Evolutionary conservation across 1,140 invertebrate species (phyloP), one percentile per base, ranked within the genome.

Genomic region (Calephelis virginiensis): DNA sequence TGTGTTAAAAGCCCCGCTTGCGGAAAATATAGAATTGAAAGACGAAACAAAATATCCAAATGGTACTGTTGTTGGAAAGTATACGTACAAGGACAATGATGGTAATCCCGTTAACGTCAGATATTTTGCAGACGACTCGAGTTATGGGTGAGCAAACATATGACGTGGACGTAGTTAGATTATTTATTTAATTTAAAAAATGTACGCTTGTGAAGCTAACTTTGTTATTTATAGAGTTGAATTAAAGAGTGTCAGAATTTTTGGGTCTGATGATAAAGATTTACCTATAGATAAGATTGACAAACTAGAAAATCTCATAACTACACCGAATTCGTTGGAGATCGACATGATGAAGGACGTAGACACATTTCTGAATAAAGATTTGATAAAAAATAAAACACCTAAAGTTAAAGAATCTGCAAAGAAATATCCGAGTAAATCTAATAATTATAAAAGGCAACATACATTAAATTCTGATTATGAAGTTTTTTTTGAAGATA

Each of bases 11-110:
- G n/a, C 10, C 13, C 40, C 40, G 13, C 28, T 56, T 47, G 6
- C 37, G 50, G 28, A 49, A 43, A 63, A 17, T 3, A 13, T 48
- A 72, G 70, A 48, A 17, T 70, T 45, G 60, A 77, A 77, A 37
- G 90, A 94, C 66, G 95, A 96, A 76, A 92, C 93, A 71, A 89
- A 91, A 49, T 92, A 91, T 62, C 77, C 92, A 3, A 95, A 96
- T 80, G 94, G 94, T 47, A 94, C 94, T 11, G 90, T 95, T 5
- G 83, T 91, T 37, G 95, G 95, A 4, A 94, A 92, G 74, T 96
- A 94, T 76, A 93, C 94, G 0, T 94, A 93, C 71, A 90, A 94
- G 12, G 92, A 94, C 43, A 92, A 94, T 7, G 93, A 95, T 75
- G 94, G 94, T 8, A 93, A 92, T 49, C 88, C 94, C 2, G 91